Evolutionary conservation across 2,888 invertebrate species (phyloP).

Genomic region (Phragmatobia fuliginosa): DNA sequence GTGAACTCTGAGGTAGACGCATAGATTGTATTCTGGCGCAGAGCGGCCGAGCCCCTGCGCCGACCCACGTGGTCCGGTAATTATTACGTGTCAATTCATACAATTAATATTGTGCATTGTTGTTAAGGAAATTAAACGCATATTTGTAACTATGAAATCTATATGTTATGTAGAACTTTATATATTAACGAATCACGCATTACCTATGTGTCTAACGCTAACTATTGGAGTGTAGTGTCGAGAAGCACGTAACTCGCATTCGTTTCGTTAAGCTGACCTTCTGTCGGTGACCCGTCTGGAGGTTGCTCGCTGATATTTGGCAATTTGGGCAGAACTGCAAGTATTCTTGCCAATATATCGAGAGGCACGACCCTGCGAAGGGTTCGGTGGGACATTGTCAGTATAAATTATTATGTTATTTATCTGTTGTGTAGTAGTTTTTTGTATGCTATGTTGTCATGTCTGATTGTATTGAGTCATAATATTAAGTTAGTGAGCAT

Average conservation of each 20-base stretch:
- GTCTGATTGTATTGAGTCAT: conserved; percentile 79
- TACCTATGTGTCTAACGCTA: conserved; percentile 66
- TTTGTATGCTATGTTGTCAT: conserved; percentile 72
- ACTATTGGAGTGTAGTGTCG: conserved; percentile 59
- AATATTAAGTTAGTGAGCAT: conserved; percentile 83
- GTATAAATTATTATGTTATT: conserved; percentile 67
- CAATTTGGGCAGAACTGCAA: conserved; percentile 23
- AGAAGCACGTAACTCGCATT: conserved; percentile 42
- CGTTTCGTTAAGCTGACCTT: conserved; percentile 44
- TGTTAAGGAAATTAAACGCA: conserved; percentile 77
- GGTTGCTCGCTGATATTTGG: conserved; percentile 27
- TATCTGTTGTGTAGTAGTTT: conserved; percentile 69
- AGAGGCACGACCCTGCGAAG: conserved; percentile 27
- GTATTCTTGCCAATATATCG: conserved; percentile 45
- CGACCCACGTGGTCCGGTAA: conserved; percentile 54
- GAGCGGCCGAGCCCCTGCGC: conserved; percentile 28
- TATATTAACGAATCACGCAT: conserved; percentile 70
- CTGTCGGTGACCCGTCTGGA: conserved; percentile 28
- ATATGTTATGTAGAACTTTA: conserved; percentile 82
- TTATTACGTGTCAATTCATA: conserved; percentile 84
- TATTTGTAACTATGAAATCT: conserved; percentile 80
- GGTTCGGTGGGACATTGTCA: conserved; percentile 61
- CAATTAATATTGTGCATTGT: conserved; percentile 83
- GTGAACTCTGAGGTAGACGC: conserved; percentile 46
- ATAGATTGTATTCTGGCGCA: conserved; percentile 33